Evolutionary conservation across 2,888 invertebrate genomes (phyloP), one percentile per base, ranked within the genome.

Genomic region (Clanis bilineata): DNA sequence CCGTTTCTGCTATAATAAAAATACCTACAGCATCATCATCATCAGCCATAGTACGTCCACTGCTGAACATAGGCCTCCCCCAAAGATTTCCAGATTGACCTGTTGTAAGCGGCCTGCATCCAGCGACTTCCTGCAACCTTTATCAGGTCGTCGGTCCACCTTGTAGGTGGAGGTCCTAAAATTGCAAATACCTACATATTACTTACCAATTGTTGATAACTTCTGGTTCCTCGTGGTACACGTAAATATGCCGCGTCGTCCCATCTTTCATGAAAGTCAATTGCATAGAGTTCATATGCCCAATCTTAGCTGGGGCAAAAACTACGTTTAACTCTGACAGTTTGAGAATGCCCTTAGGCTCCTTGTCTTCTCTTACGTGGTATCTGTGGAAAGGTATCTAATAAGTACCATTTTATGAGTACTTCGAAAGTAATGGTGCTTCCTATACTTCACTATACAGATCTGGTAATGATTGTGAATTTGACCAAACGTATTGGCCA

Each of bases 161-260:
- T n/a, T n/a, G n/a, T n/a, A n/a, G n/a, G n/a, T n/a, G n/a, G n/a
- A n/a, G n/a, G n/a, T n/a, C n/a, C 1, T n/a, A 22, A 23, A 10
- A 45, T 7, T 3, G 9, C 9, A 32, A 6, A 3, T 9, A 6
- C 18, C 15, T 1, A 41, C 3, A 5, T 41, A 15, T 41, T 36
- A 65, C 63, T 81, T 87, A 94, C 97, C 97, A 98, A 82, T 96
- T 96, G 43, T 95, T 96, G 63, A 97, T 96, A 56, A 96, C 95
- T 90, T 97, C 96, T 1, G 97, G 94, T 70, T 96, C 96, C 69
- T 97, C 96, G 69, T 97, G 96, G 80, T 97, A 96, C 0, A 98
- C 95, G 82, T 96, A 98, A 70, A 98, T 95, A 77, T 97, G 97
- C 65, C 98, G 88, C 0, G 98, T 98, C 2, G 95, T 94, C 0